Percentiles rank a stretch among this genome's conserved stretches.
Evolutionary conservation across 2,797 vertebrate species (phyloP).

Genomic region (Kryptopterus vitreolus): DNA sequence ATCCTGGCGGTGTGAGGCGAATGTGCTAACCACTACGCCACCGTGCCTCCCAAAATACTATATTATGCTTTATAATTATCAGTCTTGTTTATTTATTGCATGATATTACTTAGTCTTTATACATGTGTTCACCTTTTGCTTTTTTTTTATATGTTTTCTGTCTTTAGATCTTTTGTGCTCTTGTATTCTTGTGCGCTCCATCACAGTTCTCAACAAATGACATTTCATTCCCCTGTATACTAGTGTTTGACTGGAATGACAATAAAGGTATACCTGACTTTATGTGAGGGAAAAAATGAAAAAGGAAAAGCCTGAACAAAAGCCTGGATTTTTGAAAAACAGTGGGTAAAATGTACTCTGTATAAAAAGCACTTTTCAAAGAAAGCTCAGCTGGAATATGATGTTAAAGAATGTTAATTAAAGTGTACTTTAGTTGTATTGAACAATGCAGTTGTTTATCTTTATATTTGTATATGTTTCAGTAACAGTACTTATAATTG

Average conservation of each 20-base stretch:
- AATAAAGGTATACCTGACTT: slow-evolving; percentile 12
- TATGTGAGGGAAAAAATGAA: neutral
- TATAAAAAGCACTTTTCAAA: neutral
- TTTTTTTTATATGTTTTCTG: neutral
- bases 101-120: neutral
- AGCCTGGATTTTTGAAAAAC: neutral
- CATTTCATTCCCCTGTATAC: slow-evolving; percentile 19
- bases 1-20: no score
- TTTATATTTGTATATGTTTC: neutral
- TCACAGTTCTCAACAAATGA: slow-evolving; percentile 16
- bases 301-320: neutral
- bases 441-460: neutral
- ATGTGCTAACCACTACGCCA: no score
- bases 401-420: neutral
- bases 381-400: neutral
- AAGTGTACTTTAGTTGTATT: neutral
- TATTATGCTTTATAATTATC: neutral
- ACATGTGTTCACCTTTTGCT: neutral
- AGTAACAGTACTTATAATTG: neutral
- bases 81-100: neutral
- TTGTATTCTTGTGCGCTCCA: neutral
- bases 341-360: neutral
- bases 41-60: no score
- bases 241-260: slow-evolving; percentile 10
- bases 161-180: neutral